Conservation (phyloP, 1,140 invertebrate genomes). For the Saccostrea echinata region DNA sequence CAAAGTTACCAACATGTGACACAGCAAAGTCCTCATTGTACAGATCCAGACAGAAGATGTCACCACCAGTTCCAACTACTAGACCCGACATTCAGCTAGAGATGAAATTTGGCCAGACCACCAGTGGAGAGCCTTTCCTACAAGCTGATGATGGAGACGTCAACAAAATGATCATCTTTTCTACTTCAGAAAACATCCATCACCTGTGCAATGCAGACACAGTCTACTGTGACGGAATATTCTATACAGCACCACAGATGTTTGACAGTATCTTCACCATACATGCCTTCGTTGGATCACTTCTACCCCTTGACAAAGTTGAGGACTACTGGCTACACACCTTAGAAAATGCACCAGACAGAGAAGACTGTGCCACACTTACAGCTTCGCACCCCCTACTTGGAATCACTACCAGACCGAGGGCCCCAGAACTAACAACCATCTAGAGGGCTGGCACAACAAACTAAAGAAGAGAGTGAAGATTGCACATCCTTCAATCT, state of each 20-base stretch:
- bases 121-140: slow-evolving; percentile 37
- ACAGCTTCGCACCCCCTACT: not conserved
- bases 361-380: slow-evolving; percentile 8
- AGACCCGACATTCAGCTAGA: slow-evolving; percentile 9
- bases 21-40: slow-evolving; percentile 31
- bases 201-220: not conserved
- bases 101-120: slow-evolving; percentile 14
- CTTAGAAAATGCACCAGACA: not conserved
- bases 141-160: slow-evolving; percentile 33
- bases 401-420: slow-evolving; percentile 43
- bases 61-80: slow-evolving; percentile 31
- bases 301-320: not conserved
- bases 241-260: slow-evolving; percentile 44
- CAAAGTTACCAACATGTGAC: slow-evolving; percentile 17
- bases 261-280: slow-evolving; percentile 51
- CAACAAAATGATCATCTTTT: slow-evolving; percentile 41
- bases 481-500: slow-evolving; percentile 14
- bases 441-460: slow-evolving; percentile 47
- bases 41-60: not conserved
- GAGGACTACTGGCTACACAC: slow-evolving; percentile 37
- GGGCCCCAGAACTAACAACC: slow-evolving; percentile 46
- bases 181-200: slow-evolving; percentile 20
- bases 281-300: slow-evolving; percentile 23
- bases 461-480: slow-evolving; percentile 41
- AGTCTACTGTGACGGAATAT: slow-evolving; percentile 44